phyloP scores from a whole-genome alignment of 2,888 invertebrate species.

The Drosophila anomelani region DNA sequence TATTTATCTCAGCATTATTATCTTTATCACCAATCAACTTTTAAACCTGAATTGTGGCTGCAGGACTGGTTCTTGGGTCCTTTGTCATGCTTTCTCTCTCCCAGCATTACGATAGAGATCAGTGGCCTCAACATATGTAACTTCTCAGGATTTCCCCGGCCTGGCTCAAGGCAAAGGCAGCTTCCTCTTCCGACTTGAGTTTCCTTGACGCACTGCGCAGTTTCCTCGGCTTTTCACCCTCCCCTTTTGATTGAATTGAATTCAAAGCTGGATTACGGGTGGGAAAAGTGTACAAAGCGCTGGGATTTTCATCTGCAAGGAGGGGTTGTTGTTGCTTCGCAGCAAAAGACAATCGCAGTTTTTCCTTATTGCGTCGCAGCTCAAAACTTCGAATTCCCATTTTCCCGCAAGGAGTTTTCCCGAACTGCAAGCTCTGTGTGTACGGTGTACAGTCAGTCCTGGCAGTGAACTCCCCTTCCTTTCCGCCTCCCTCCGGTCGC shows the following conservation, averaged over 20 bases:
- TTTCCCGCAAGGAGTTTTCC: constrained; percentile 31
- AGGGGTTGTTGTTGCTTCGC: constrained; percentile 44
- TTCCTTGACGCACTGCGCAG: constrained; percentile 42
- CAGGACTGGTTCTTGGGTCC: constrained; percentile 9
- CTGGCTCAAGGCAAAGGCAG: not conserved
- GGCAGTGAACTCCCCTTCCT: constrained; percentile 2
- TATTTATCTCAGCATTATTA: not conserved
- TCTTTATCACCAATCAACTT: too few relatives aligned
- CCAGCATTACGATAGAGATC: constrained; percentile 26
- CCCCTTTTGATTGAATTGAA: constrained; percentile 63
- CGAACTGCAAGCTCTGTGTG: constrained; percentile 39
- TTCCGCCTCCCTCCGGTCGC: constrained; percentile 22
- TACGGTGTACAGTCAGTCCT: constrained; percentile 56
- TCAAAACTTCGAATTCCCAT: constrained; percentile 41
- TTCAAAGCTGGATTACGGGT: constrained; percentile 61
- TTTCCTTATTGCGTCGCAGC: constrained; percentile 72
- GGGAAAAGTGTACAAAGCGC: constrained; percentile 42
- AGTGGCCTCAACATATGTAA: constrained; percentile 40
- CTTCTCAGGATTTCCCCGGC: constrained; percentile 45
- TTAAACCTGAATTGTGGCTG: constrained; percentile 1
- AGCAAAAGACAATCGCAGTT: constrained; percentile 72
- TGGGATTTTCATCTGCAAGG: constrained; percentile 7
- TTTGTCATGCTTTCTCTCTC: not conserved
- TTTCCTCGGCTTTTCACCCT: constrained; percentile 44
- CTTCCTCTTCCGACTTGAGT: constrained; percentile 7